A percentile compares a stretch with the other conserved stretches of the same genome.
These are phyloP conservation scores for Dendronephthya gigantea DNA, from an alignment of 64 coral and sea anemone genomes.

Conservation along the genomic window DNA sequence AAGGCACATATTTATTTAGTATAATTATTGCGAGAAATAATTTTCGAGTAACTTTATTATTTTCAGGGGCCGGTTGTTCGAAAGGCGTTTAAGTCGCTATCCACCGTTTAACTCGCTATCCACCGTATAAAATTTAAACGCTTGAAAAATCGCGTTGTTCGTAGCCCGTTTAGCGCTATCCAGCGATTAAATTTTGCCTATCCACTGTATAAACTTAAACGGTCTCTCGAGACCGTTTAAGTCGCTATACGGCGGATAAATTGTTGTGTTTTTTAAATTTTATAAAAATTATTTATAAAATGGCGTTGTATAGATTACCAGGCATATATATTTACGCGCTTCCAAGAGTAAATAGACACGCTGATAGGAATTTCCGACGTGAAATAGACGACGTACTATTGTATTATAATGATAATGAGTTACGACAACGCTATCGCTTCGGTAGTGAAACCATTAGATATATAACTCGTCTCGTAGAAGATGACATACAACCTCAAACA, in stretches of 20 bases:
- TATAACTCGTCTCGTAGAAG: not conserved
- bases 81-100: no score
- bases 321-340: not conserved
- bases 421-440: not conserved
- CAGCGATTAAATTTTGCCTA: no score
- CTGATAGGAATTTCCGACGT: not conserved
- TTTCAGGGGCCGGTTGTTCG: no score
- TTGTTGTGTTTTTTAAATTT: not conserved
- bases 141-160: not conserved
- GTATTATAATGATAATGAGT: slow-evolving; percentile 1
- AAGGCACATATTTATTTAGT: no score
- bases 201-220: not conserved
- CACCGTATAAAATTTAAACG: not conserved
- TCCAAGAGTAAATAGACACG: not conserved
- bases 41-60: no score
- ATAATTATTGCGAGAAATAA: no score
- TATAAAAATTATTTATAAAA: not conserved
- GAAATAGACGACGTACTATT: not conserved
- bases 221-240: not conserved
- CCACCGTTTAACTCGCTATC: no score
- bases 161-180: no score
- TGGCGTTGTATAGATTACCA: not conserved
- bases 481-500: not conserved
- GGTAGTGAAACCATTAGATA: not conserved
- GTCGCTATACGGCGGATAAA: not conserved